Base-by-base conservation (phyloP, 2,888 invertebrate genomes). In the Dasysyrphus tricinctus region DNA sequence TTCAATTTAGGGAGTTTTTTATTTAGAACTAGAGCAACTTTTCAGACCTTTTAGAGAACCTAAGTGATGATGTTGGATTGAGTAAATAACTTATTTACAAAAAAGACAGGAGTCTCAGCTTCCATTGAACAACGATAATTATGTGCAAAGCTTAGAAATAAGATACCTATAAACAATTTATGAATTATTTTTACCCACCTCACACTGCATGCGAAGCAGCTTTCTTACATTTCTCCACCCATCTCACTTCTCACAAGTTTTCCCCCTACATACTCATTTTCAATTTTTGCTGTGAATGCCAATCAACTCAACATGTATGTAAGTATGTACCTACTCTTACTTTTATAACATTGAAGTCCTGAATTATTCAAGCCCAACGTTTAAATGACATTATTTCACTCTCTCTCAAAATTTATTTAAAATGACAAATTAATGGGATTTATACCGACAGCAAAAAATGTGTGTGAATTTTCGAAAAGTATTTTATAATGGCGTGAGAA, bases 401-500 rank as follows among this genome's bases (percentile, higher is more conserved):
- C 24, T 63, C 6, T 16, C 24, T 29, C 4, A 29, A 29, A 44
- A 63, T 37, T 16, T 51, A 47, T 51, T 37, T 49, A 14, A 49
- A 67, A 67, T 67, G 34, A 19, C 16, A 67, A 34, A 49, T 49
- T 67, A 67, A 67, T 67, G 67, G 19, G 14, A 11, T 37, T 14
- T n/a, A 12, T 37, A 6, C 1, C 37, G 6, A 19, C 11, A 5
- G 1, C 19, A 12, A 34, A 34, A 44, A 42, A 44, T 14, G 2
- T 24, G 11, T 65, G 47, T 65, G 59, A 49, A 59, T 67, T n/a
- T 37, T 67, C 19, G n/a, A 59, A 47, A 19, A 34, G n/a, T 29
- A 16, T 4, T 44, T 16, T 44, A 44, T 67, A 67, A 67, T 76
- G 56, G 54, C 54, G 32, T 63, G 63, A 47, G 63, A 70, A 37